These are phyloP conservation scores for Eufriesea mexicana DNA, from an alignment of 1,140 invertebrate species.

Conservation along the genomic window DNA sequence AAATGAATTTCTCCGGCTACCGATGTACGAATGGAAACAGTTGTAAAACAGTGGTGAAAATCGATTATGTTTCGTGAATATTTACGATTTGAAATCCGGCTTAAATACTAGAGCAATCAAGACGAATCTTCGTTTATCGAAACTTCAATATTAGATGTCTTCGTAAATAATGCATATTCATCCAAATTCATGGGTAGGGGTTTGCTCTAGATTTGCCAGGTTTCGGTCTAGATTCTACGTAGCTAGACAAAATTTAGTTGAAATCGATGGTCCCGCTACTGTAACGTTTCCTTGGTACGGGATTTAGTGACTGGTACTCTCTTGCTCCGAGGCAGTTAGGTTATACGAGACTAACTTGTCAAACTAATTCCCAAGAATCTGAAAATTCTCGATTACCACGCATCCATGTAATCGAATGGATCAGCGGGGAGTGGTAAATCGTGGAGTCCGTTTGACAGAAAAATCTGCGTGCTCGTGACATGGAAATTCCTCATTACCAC, in stretches of 20 bases:
- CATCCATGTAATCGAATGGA: not conserved
- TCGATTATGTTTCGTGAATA: not conserved
- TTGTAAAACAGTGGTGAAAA: not conserved
- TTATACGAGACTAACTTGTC: constrained; percentile 1
- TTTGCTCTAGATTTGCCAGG: constrained; percentile 9
- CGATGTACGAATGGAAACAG: no score
- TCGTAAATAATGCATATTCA: constrained; percentile 17
- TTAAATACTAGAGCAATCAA: constrained; percentile 14
- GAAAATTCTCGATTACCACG: not conserved
- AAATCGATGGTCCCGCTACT: constrained; percentile 13
- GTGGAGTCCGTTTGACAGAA: no score
- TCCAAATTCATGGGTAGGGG: not conserved
- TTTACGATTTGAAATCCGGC: not conserved
- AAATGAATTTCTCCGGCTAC: no score
- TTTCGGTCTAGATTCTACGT: constrained; percentile 14
- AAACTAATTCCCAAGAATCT: not conserved
- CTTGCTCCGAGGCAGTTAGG: not conserved
- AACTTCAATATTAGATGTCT: constrained; percentile 11
- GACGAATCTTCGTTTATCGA: constrained; percentile 7
- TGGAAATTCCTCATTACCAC: no score
- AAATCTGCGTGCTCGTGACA: no score
- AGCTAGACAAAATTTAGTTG: constrained; percentile 32
- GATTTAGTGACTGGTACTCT: constrained; percentile 6
- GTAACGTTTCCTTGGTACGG: constrained; percentile 5
- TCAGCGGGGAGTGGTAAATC: no score